Base-by-base conservation (phyloP, 2,888 invertebrate species). In the Trachelus tabidus region DNA sequence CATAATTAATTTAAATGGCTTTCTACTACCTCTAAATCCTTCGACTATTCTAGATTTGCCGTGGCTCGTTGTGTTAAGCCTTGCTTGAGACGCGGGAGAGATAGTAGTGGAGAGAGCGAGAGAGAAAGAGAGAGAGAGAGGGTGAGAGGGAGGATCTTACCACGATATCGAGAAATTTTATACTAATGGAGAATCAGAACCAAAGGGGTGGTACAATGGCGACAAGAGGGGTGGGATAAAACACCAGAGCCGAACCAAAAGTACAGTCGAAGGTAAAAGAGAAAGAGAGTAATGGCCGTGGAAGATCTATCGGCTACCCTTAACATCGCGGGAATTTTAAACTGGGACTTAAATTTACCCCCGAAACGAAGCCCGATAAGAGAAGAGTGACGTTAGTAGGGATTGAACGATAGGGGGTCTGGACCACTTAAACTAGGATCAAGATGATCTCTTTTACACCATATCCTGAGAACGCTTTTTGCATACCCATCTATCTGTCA, bases 281-380 rank as follows among this genome's bases (percentile, higher is more conserved):
- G 31, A 23, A 34, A 75, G 75, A 56, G 34, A 31, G 69, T 75
- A 77, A 77, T 77, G 77, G 75, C 30, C 69, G 33, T 75, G 12
- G 40, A 34, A 77, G 76, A 77, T 77, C 77, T 68, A 34, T 77
- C 15, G 76, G 76, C 73, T 34, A 31, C 31, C 71, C 75, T 77
- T 33, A 77, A 69, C 69, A 35, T 73, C 68, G 74, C 35, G 73
- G 77, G 84, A 85, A 85, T 86, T 86, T 85, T 83, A 84, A 86
- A 78, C 79, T 76, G 73, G 37, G 78, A 80, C 79, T 84, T 84
- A 85, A 80, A 86, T 83, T 83, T 81, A 80, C 76, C 80, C 80
- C 71, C 12, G 34, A 71, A 34, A 71, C 71, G 56, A 56, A 56
- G 1, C 56, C 56, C 56, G 56, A 56, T 56, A 56, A 56, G 56